Evolutionary conservation across 2,797 vertebrate species (phyloP), one percentile per base, ranked within the genome.

Genomic region (Chiroxiphia lanceolata): DNA sequence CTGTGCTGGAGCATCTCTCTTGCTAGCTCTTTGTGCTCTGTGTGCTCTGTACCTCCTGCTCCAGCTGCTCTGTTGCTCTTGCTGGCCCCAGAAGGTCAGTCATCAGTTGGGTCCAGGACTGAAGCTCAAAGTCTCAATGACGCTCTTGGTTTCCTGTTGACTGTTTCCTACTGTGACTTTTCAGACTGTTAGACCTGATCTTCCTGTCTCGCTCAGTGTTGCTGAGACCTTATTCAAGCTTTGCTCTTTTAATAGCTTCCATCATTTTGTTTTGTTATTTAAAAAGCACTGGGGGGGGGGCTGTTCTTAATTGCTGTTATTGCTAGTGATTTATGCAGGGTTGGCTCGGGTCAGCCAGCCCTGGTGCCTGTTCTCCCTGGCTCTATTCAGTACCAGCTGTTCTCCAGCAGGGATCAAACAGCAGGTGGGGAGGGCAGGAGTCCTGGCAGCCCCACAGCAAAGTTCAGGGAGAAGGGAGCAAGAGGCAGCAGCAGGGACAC

Each of bases 151-250:
- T 86, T 95, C 94, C 90, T 83, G 34, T 86, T 87, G 76, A 40
- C 51, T 59, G 42, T 23, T 42, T 93, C 71, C 79, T 72, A 1
- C 72, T 63, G 69, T 83, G 89, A 80, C 59, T 92, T 77, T 79
- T 17, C 86, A 77, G 78, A 60, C 67, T 94, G 82, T 34, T 86
- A 64, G 90, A 91, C 82, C 82, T 69, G 54, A 60, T 91, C 76
- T 91, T 95, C 86, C 88, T 65, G 76, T 92, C 84, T 94, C 51
- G 4, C 23, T 87, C 65, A 22, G n/a, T 34, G 38, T 29, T 48
- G 72, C 54, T 44, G 31, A 77, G 57, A 90, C 60, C 45, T 93
- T 92, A 90, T 67, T 84, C 61, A 91, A 38, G 56, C 54, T 86
- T 71, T 45, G 20, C 36, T 93, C 63, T 88, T 82, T 57, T 47